These are phyloP conservation scores for Penaeus monodon DNA, from an alignment of 2,888 invertebrate species.

Conservation along the genomic window DNA sequence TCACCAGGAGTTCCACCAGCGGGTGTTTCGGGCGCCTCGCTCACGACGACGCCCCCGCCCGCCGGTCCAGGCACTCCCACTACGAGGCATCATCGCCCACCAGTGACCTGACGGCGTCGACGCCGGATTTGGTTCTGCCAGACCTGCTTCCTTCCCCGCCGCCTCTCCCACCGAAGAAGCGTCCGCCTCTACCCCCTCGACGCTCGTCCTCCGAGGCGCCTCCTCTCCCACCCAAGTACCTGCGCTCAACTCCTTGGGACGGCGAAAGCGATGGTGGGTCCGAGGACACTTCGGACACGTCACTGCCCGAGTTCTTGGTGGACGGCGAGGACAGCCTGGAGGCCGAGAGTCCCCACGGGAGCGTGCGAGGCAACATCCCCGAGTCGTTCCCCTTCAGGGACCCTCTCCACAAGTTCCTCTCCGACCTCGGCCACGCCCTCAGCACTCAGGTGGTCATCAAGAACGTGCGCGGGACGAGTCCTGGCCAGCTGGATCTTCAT, in stretches of 20 bases:
- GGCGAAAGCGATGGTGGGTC: constrained; percentile 15
- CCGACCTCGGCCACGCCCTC: constrained; percentile 52
- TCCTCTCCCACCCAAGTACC: constrained; percentile 15
- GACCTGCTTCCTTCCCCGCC: constrained; percentile 57
- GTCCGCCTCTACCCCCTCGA: constrained; percentile 60
- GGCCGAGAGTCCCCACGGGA: constrained; percentile 14
- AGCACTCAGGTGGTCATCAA: constrained; percentile 58
- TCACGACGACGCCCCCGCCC: constrained; percentile 14
- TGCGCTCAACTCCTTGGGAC: constrained; percentile 30
- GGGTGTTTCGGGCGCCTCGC: background rate
- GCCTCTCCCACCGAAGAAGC: constrained; percentile 55
- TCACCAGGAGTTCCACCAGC: constrained; percentile 20
- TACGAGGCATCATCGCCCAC: background rate
- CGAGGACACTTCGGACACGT: constrained; percentile 49
- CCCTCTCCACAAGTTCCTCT: constrained; percentile 51
- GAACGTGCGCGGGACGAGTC: constrained; percentile 40
- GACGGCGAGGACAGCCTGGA: constrained; percentile 54
- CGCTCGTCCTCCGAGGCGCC: constrained; percentile 39
- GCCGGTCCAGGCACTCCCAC: constrained; percentile 8
- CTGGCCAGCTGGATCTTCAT: constrained; percentile 45
- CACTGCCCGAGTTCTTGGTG: constrained; percentile 51
- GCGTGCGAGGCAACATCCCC: constrained; percentile 52
- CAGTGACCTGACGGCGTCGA: constrained; percentile 12
- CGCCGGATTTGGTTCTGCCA: constrained; percentile 34
- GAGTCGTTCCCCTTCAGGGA: constrained; percentile 53